Evolutionary conservation across 1,140 invertebrate genomes (phyloP).

Genomic region (Neoseiulus cucumeris): DNA sequence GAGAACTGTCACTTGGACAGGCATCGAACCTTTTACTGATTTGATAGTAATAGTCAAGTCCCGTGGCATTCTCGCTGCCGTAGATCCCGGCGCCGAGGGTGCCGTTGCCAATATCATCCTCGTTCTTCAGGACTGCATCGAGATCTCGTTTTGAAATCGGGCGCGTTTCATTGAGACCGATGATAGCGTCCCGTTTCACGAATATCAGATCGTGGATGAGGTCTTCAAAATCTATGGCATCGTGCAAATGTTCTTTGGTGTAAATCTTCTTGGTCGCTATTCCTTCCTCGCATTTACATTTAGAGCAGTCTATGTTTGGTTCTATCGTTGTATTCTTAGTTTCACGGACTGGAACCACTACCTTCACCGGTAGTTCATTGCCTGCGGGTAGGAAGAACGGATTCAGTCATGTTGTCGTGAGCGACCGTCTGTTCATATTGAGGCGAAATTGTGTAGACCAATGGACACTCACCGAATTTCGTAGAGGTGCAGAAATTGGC

Average conservation of each 20-base stretch:
- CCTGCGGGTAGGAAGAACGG: too few relatives aligned
- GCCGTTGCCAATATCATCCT: not conserved
- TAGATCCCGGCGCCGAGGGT: not conserved
- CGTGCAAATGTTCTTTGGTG: not conserved
- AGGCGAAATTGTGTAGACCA: too few relatives aligned
- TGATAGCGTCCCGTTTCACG: not conserved
- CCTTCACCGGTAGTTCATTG: too few relatives aligned
- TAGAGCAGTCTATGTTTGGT: not conserved
- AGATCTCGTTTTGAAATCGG: not conserved
- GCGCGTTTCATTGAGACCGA: not conserved
- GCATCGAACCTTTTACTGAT: too few relatives aligned
- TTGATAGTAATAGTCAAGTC: not conserved
- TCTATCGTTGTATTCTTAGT: too few relatives aligned
- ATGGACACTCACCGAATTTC: too few relatives aligned
- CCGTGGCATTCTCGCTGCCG: not conserved
- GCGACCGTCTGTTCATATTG: too few relatives aligned
- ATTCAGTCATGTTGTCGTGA: too few relatives aligned
- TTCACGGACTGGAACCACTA: too few relatives aligned
- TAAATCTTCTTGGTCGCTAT: not conserved
- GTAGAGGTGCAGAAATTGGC: not conserved
- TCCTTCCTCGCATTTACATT: constrained; percentile 1
- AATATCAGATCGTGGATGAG: not conserved
- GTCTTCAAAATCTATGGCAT: not conserved
- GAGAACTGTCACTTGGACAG: too few relatives aligned
- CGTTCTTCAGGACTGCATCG: not conserved